Percentiles rank a stretch among this genome's conserved stretches.
These are phyloP conservation scores for Notodonta dromedarius DNA, from an alignment of 2,888 invertebrate species.

Conservation along the genomic window DNA sequence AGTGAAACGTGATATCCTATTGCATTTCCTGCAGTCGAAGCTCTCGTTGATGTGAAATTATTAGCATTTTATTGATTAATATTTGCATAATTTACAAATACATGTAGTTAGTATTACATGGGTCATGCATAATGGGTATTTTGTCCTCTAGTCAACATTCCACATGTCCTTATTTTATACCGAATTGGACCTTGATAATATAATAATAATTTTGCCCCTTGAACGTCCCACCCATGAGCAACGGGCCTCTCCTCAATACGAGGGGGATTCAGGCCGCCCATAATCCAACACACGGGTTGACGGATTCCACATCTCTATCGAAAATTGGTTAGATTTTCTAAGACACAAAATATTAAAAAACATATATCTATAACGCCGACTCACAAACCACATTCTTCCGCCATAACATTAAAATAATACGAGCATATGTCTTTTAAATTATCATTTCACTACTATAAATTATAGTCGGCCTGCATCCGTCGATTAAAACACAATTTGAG, in stretches of 20 bases:
- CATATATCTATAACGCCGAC: slow-evolving; percentile 10
- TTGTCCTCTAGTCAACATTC: too few relatives aligned
- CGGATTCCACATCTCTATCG: too few relatives aligned
- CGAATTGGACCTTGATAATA: too few relatives aligned
- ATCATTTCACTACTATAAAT: slow-evolving; percentile 51
- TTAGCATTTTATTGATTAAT: slow-evolving; percentile 35
- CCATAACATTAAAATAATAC: slow-evolving; percentile 63
- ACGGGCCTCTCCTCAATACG: too few relatives aligned
- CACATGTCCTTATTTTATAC: background rate
- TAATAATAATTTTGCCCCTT: too few relatives aligned
- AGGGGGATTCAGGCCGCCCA: too few relatives aligned
- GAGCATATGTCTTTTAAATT: slow-evolving; percentile 61
- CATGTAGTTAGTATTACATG: too few relatives aligned
- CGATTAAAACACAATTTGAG: slow-evolving; percentile 70
- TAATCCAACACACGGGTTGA: too few relatives aligned
- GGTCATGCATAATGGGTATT: too few relatives aligned
- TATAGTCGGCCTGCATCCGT: slow-evolving; percentile 59
- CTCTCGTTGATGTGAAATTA: slow-evolving; percentile 26
- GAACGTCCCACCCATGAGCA: too few relatives aligned
- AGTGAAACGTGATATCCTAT: slow-evolving; percentile 23
- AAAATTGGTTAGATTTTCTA: background rate
- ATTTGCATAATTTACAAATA: slow-evolving; percentile 17
- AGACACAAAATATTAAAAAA: background rate
- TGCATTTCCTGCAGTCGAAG: slow-evolving; percentile 18
- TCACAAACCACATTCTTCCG: slow-evolving; percentile 31